A percentile compares a stretch with the other conserved stretches of the same genome.
Conservation (phyloP, 2,888 invertebrate species). For the Gryllus longicercus region DNA sequence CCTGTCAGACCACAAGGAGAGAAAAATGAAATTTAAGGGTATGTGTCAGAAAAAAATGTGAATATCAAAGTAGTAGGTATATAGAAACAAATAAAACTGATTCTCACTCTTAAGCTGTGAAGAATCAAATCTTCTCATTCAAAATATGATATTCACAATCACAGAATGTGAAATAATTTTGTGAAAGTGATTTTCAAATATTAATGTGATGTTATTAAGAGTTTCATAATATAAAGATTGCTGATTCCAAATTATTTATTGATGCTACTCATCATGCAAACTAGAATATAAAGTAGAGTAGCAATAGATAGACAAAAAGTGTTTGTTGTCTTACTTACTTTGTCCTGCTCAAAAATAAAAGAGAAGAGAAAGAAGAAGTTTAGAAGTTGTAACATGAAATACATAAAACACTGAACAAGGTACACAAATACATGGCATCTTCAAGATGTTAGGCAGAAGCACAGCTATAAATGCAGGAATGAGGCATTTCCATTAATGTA, state of each 20-base stretch:
- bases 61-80: no score
- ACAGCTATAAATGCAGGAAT: conserved; percentile 27
- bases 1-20: no score
- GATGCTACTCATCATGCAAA: not conserved
- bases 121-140: no score
- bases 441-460: conserved; percentile 21
- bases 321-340: conserved; percentile 39
- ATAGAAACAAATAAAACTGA: no score
- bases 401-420: conserved; percentile 12
- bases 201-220: no score
- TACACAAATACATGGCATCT: not conserved
- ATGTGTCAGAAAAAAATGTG: no score
- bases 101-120: no score
- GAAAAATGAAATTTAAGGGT: no score
- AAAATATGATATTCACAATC: no score
- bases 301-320: not conserved
- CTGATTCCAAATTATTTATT: not conserved
- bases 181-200: no score
- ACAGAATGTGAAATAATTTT: no score
- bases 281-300: not conserved
- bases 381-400: conserved; percentile 36
- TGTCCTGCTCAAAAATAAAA: conserved; percentile 40
- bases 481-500: not conserved
- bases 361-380: conserved; percentile 39
- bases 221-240: no score